phyloP scores from a whole-genome alignment of 2,888 invertebrate species.

The Calliphora vomitoria region DNA sequence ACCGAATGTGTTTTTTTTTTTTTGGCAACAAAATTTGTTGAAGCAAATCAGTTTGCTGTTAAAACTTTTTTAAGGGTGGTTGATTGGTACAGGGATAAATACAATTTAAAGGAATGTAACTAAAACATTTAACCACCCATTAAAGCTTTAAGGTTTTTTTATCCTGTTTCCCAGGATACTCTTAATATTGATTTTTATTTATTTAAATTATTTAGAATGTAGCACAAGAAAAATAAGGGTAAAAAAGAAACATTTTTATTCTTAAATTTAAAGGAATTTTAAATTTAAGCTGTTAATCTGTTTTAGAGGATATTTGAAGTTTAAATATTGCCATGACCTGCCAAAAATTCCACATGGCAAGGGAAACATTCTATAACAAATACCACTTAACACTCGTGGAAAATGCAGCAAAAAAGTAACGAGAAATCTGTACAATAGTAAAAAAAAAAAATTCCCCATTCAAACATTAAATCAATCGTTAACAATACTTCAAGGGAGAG shows the following conservation, averaged over 20 bases:
- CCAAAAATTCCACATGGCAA: neutral
- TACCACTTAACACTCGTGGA: slow-evolving; percentile 56
- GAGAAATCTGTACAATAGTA: neutral
- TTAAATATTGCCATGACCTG: slow-evolving; percentile 6
- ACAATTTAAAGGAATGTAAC: slow-evolving; percentile 24
- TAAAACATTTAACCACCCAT: slow-evolving; percentile 25
- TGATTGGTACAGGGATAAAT: neutral
- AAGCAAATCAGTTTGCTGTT: neutral
- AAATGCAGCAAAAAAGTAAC: neutral
- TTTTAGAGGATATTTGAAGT: neutral
- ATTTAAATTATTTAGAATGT: neutral
- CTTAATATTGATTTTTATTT: slow-evolving; percentile 33
- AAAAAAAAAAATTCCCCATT: neutral
- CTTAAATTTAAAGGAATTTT: neutral
- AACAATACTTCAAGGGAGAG: neutral
- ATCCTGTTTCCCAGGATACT: neutral
- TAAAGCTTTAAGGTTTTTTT: slow-evolving; percentile 27
- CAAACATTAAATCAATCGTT: slow-evolving; percentile 30
- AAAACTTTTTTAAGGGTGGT: slow-evolving; percentile 38
- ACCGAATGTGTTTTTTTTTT: neutral
- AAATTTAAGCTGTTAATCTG: neutral
- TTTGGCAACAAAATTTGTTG: slow-evolving; percentile 24
- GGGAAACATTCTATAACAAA: slow-evolving; percentile 48
- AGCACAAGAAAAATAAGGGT: neutral
- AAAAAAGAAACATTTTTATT: neutral